Evolutionary conservation across 2,113 vertebrate species (phyloP).

Genomic region (Tragelaphus scriptus): DNA sequence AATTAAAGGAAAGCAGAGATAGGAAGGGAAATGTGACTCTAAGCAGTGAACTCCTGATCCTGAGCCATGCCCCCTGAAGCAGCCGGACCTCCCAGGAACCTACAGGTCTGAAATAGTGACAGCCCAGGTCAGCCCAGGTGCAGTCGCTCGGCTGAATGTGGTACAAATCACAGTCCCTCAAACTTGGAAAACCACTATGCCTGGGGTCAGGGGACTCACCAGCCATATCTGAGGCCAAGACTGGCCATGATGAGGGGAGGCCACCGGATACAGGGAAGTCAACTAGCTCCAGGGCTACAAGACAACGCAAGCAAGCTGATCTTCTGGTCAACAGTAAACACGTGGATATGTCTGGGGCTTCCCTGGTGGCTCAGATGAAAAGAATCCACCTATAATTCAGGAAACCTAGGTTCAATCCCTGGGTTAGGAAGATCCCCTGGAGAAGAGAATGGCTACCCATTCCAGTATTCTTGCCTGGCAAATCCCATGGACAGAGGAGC

Average conservation of each 20-base stretch:
- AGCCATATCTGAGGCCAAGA: neutral
- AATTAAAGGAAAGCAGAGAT: neutral
- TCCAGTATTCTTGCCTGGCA: neutral
- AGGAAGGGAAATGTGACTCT: neutral
- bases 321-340: neutral
- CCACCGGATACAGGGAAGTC: neutral
- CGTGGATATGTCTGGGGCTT: neutral
- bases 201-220: no score
- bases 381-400: neutral
- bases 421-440: neutral
- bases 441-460: neutral
- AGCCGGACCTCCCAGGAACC: neutral
- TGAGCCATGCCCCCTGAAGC: neutral
- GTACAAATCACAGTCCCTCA: neutral
- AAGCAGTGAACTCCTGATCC: neutral
- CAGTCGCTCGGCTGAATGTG: neutral
- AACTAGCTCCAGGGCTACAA: neutral
- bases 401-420: neutral
- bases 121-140: neutral
- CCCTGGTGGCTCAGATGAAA: neutral
- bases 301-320: neutral
- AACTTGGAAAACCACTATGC: neutral
- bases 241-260: neutral
- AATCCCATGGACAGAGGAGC: neutral
- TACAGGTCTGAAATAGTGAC: neutral